A percentile compares a stretch with the other conserved stretches of the same genome.
These are phyloP conservation scores for Terrapene triunguis DNA, from an alignment of 2,113 vertebrate genomes.

Conservation along the genomic window DNA sequence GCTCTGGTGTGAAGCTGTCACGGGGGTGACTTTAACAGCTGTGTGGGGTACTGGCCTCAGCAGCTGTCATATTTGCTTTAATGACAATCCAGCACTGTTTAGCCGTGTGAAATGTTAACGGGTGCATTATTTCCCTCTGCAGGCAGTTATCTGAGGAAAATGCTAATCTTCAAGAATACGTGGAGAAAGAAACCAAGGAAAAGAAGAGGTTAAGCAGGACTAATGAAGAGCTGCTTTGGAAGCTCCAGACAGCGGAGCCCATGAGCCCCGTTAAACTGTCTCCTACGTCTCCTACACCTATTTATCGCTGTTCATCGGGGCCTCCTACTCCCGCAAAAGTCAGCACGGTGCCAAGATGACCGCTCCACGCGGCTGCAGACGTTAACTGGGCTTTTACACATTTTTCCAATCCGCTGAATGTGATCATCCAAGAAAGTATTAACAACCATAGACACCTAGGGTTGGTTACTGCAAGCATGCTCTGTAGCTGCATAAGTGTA, in stretches of 20 bases:
- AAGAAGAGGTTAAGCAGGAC: constrained; percentile 96
- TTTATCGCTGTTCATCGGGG: constrained; percentile 84
- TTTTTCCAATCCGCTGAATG: constrained; percentile 41
- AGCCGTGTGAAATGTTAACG: background rate
- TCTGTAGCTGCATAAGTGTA: constrained; percentile 55
- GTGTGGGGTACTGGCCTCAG: background rate
- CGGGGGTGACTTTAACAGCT: background rate
- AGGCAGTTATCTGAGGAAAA: constrained; percentile 97
- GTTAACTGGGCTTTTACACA: background rate
- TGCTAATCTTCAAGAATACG: constrained; percentile 92
- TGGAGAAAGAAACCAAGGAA: constrained; percentile 95
- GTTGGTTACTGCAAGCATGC: constrained; percentile 54
- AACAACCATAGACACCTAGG: background rate
- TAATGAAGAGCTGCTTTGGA: constrained; percentile 97
- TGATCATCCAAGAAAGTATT: constrained; percentile 32
- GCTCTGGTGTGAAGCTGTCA: background rate
- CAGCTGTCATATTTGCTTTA: background rate
- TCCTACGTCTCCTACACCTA: constrained; percentile 86
- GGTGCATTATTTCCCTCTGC: constrained; percentile 3
- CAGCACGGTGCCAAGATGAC: constrained; percentile 86
- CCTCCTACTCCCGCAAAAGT: constrained; percentile 85
- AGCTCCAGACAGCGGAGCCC: constrained; percentile 91
- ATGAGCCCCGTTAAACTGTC: constrained; percentile 89
- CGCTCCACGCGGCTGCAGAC: fast-evolving
- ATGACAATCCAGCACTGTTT: background rate